Conservation (phyloP, 2,888 invertebrate species). For the Tigriopus californicus region DNA sequence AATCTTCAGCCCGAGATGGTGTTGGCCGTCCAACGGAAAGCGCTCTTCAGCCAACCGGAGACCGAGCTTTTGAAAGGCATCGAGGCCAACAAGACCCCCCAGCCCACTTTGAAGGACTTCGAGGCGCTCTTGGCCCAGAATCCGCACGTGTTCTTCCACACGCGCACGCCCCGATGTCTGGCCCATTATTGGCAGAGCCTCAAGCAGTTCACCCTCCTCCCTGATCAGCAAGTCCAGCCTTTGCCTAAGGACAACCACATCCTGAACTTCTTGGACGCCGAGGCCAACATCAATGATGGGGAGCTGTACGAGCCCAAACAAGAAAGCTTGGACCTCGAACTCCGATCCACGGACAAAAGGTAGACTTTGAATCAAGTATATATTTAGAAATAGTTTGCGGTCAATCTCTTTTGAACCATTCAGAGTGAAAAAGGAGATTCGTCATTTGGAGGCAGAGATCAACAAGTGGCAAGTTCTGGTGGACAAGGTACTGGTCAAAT, state of each 20-base stretch:
- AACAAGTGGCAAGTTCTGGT: slow-evolving; percentile 80
- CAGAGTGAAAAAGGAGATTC: slow-evolving; percentile 58
- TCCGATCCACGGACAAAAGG: slow-evolving; percentile 42
- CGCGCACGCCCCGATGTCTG: slow-evolving; percentile 65
- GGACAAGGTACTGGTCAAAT: slow-evolving; percentile 57
- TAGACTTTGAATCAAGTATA: not conserved
- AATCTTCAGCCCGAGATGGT: slow-evolving; percentile 81
- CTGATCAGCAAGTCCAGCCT: slow-evolving; percentile 51
- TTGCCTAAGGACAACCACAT: slow-evolving; percentile 30
- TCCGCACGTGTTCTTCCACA: slow-evolving; percentile 64
- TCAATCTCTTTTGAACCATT: too few relatives aligned
- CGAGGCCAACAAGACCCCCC: slow-evolving; percentile 55
- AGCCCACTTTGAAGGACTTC: slow-evolving; percentile 55
- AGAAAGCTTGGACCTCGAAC: slow-evolving; percentile 57
- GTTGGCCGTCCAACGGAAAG: slow-evolving; percentile 42
- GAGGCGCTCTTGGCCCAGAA: slow-evolving; percentile 65
- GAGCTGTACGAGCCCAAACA: slow-evolving; percentile 63
- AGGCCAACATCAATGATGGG: slow-evolving; percentile 64
- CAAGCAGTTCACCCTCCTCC: slow-evolving; percentile 73
- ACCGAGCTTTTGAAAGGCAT: slow-evolving; percentile 65
- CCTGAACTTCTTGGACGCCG: slow-evolving; percentile 64
- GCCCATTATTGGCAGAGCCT: slow-evolving; percentile 78
- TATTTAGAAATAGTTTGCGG: too few relatives aligned
- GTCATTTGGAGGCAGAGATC: slow-evolving; percentile 68
- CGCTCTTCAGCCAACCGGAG: slow-evolving; percentile 65